Percentiles rank a stretch among this genome's conserved stretches.
Evolutionary conservation across 2,888 invertebrate species (phyloP).

Genomic region (Drosophila seclusa): DNA sequence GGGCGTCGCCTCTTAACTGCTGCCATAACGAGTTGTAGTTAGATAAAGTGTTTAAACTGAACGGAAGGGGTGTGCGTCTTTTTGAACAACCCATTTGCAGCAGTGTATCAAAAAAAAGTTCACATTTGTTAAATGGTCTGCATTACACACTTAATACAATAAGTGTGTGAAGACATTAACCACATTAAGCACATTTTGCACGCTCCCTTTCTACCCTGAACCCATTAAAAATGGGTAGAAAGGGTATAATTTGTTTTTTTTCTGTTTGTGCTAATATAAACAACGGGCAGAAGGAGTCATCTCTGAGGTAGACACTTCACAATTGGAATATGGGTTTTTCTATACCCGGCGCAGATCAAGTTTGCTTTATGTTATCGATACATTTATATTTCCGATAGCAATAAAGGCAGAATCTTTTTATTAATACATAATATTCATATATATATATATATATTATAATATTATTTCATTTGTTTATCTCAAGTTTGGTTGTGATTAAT

Average conservation of each 20-base stretch:
- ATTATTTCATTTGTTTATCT: not conserved
- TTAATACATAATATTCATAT: not conserved
- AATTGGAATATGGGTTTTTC: not conserved
- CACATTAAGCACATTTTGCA: no score
- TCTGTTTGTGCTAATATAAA: no score
- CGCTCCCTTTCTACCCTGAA: no score
- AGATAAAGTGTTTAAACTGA: not conserved
- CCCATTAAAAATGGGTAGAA: no score
- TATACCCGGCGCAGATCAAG: not conserved
- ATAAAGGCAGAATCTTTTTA: not conserved
- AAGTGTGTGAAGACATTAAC: not conserved
- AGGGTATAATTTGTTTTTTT: no score
- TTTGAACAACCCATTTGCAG: not conserved
- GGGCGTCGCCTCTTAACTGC: conserved; percentile 30
- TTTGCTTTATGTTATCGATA: not conserved
- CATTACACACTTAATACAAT: not conserved
- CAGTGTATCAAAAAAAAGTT: not conserved
- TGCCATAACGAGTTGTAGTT: conserved; percentile 20
- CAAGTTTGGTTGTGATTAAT: not conserved
- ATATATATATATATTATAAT: not conserved
- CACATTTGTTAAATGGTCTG: not conserved
- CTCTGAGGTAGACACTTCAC: not conserved
- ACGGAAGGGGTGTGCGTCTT: not conserved
- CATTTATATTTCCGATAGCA: not conserved
- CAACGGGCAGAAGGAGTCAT: no score